Base-by-base conservation (phyloP, 2,113 vertebrate species). In the Saccopteryx bilineata region DNA sequence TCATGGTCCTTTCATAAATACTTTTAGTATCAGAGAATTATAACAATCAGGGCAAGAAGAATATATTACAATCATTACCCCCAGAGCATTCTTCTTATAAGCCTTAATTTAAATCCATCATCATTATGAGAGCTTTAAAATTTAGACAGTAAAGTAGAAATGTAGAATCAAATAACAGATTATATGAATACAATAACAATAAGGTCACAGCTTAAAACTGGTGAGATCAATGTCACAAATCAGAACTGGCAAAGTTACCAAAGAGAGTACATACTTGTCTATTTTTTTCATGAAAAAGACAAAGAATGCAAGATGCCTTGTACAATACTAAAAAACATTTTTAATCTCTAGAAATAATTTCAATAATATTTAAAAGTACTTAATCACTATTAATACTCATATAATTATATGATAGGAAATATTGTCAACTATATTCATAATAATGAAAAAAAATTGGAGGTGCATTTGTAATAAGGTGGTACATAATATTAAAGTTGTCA, bases 1-100 rank as follows among this genome's bases (percentile, higher is more conserved):
- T 56, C 46, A 52, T 60, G 71, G 61, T 95, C 26, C 7, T 90
- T 97, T 92, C 87, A 96, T 79, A 88, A 90, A 83, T 75, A 72
- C 23, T 58, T 65, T 87, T 58, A 48, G 61, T 92, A 90, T 80
- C 52, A 76, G 80, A 66, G 71, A 68, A 15, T 93, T 72, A 19
- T 54, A 65, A 75, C 11, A 90, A 93, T 19, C 68, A 92, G 58
- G 33, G 17, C 17, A 82, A 87, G 24, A 95, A 24, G n/a, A 75
- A 89, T 84, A 85, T 10, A 95, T 68, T 54, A 83, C 17, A 93
- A 92, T 95, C 23, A 79, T 60, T 46, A 87, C 4, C 2, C 10
- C 12, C 6, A 58, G 50, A 69, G 5, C 9, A 39, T 83, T 48
- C 8, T 79, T 83, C 86, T 89, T 79, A 84, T 48, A 31, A 72